These are phyloP conservation scores for Poliocrania exsul DNA, from an alignment of 2,797 vertebrate genomes.

Conservation along the genomic window DNA sequence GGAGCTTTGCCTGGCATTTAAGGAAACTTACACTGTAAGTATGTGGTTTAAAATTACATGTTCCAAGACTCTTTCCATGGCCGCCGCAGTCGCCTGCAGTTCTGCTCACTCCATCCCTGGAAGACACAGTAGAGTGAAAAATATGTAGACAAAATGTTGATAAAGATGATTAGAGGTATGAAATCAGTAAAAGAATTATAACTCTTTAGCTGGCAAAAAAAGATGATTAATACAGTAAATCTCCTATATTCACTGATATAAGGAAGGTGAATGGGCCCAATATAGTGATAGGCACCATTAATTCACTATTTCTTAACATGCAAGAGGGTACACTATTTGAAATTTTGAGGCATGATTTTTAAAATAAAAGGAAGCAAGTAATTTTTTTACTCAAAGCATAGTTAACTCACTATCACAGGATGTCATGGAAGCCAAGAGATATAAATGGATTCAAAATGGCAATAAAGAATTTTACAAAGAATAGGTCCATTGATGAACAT, in stretches of 20 bases:
- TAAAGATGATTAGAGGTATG: not conserved
- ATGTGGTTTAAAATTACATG: not conserved
- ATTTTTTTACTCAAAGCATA: not conserved
- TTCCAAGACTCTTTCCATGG: not conserved
- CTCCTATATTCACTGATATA: not conserved
- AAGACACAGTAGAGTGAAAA: not conserved
- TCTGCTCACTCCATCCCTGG: not conserved
- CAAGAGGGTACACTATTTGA: not conserved
- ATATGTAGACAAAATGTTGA: not conserved
- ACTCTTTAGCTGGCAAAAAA: not conserved
- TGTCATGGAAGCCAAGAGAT: slow-evolving; percentile 22
- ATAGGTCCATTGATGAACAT: slow-evolving; percentile 29
- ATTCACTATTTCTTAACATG: not conserved
- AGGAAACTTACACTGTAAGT: not conserved
- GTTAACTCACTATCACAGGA: slow-evolving; percentile 36
- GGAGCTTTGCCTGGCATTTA: not conserved
- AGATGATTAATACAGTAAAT: not conserved
- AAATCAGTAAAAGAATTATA: not conserved
- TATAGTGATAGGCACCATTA: not conserved
- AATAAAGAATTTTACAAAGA: slow-evolving; percentile 37
- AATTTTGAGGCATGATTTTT: not conserved
- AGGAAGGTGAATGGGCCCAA: not conserved
- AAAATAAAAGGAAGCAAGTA: not conserved
- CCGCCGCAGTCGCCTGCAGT: not conserved
- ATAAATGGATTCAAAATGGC: slow-evolving; percentile 37